These are phyloP conservation scores for Cantharis rufa DNA, from an alignment of 2,888 invertebrate species.

Conservation along the genomic window DNA sequence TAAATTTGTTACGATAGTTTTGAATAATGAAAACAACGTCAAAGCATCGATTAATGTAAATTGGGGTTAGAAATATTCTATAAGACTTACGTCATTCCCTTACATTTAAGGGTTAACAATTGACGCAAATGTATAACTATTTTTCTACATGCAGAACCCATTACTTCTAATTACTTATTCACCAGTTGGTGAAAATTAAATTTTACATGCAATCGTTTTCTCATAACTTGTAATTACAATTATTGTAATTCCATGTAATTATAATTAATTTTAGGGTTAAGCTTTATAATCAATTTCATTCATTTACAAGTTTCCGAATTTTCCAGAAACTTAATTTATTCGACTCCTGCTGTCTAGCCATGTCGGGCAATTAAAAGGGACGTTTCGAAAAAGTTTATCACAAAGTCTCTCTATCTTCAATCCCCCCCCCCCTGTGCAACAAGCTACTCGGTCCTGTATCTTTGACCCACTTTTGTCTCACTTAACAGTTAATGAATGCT, in stretches of 20 bases:
- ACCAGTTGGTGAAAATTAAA: not conserved
- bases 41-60: slow-evolving; percentile 18
- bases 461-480: no score
- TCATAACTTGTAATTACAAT: not conserved
- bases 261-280: not conserved
- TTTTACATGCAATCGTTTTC: not conserved
- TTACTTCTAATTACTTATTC: not conserved
- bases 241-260: not conserved
- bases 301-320: not conserved
- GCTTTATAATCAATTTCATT: not conserved
- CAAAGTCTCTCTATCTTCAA: no score
- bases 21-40: not conserved
- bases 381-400: not conserved
- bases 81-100: slow-evolving; percentile 13
- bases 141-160: not conserved
- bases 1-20: not conserved
- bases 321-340: not conserved
- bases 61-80: slow-evolving; percentile 12
- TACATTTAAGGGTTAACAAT: slow-evolving; percentile 11
- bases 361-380: not conserved
- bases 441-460: no score
- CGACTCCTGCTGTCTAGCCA: not conserved
- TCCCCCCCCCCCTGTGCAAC: no score
- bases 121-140: slow-evolving; percentile 8
- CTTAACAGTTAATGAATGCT: no score